phyloP scores from a whole-genome alignment of 2,797 vertebrate genomes.

The Labeo calbasu region DNA sequence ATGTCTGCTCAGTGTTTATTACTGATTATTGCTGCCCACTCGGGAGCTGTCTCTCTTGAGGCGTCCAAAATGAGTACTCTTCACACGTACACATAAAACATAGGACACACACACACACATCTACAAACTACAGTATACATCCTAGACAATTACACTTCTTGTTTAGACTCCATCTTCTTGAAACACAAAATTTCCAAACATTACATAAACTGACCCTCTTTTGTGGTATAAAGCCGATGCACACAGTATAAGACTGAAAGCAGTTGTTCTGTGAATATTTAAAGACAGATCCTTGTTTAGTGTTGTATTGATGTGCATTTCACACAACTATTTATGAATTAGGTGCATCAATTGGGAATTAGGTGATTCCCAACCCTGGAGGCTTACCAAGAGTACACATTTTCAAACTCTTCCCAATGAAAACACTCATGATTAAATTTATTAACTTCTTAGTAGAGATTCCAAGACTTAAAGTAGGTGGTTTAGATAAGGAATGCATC shows the following conservation, averaged over 20 bases:
- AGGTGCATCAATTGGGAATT: neutral
- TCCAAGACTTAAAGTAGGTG: neutral
- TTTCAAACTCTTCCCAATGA: neutral
- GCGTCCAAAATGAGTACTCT: neutral
- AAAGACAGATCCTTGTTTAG: neutral
- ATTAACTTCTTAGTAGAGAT: neutral
- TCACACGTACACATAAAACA: neutral
- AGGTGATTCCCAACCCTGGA: neutral
- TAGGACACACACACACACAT: neutral
- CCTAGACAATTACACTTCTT: neutral
- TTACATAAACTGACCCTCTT: neutral
- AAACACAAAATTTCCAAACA: neutral
- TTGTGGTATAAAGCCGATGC: neutral
- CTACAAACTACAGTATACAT: slow-evolving; percentile 11
- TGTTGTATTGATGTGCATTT: neutral
- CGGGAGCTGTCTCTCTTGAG: neutral
- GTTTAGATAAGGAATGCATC: neutral
- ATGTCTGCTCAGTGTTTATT: slow-evolving; percentile 33
- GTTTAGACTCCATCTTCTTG: neutral
- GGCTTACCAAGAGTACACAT: neutral
- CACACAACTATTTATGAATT: neutral
- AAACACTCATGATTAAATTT: neutral
- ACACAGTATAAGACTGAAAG: neutral
- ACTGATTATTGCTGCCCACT: slow-evolving; percentile 32
- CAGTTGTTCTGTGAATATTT: neutral